A percentile compares a stretch with the other conserved stretches of the same genome.
Conservation (phyloP, 2,888 invertebrate genomes). For the Acleris laterana region DNA sequence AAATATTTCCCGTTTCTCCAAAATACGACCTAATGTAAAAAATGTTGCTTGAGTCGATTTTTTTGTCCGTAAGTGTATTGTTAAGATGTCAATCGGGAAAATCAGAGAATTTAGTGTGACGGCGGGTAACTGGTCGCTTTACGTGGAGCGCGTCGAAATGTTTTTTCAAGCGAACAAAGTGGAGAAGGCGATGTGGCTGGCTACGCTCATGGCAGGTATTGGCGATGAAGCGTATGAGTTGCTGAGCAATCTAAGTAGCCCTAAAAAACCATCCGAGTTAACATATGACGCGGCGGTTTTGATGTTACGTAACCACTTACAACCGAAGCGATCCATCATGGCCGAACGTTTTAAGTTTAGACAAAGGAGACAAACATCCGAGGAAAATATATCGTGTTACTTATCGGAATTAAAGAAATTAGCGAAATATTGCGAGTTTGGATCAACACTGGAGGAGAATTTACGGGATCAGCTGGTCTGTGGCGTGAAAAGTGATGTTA, state of each 20-base stretch:
- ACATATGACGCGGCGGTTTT: not conserved
- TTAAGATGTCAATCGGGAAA: not conserved
- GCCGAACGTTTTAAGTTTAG: too few species aligned
- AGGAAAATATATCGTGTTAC: not conserved
- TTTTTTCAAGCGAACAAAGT: not conserved
- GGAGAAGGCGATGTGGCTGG: not conserved
- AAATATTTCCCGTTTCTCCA: too few species aligned
- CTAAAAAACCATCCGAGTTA: not conserved
- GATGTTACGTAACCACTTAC: not conserved
- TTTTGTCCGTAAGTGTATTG: too few species aligned
- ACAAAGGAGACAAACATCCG: not conserved
- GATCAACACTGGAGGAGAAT: not conserved
- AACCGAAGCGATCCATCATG: not conserved
- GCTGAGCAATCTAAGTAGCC: constrained; percentile 1
- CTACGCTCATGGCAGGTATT: not conserved
- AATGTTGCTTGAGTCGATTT: too few species aligned
- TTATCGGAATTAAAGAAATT: constrained; percentile 2
- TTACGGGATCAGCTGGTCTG: not conserved
- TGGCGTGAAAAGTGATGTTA: not conserved
- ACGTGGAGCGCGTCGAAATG: constrained; percentile 1
- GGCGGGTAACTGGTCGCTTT: not conserved
- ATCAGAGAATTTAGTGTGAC: not conserved
- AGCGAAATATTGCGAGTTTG: constrained; percentile 1
- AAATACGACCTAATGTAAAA: too few species aligned
- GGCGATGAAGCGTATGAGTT: constrained; percentile 3